Evolutionary conservation across 2,113 vertebrate species (phyloP).

Genomic region (Parotia lawesii): DNA sequence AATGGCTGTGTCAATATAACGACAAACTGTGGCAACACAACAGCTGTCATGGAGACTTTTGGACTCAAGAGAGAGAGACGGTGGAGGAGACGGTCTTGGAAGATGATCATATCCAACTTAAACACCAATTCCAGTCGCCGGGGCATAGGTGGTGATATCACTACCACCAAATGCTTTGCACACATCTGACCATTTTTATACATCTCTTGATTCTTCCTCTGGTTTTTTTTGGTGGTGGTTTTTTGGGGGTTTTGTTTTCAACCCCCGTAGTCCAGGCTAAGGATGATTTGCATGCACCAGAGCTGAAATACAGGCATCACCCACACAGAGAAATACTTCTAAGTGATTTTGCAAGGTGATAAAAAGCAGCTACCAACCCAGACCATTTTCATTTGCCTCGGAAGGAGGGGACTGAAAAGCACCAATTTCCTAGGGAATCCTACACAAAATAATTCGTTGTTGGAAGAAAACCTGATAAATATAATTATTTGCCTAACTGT

Average conservation of each 20-base stretch:
- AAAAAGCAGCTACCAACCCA: neutral
- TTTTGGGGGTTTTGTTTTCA: neutral
- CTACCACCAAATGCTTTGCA: neutral
- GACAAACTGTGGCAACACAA: constrained; percentile 74
- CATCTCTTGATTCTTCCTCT: neutral
- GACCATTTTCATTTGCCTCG: neutral
- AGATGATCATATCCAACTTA: constrained; percentile 45
- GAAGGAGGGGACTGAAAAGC: neutral
- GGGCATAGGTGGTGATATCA: neutral
- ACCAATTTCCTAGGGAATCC: neutral
- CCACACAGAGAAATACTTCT: neutral
- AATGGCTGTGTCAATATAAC: constrained; percentile 86
- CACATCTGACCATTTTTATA: neutral
- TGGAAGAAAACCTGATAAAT: neutral
- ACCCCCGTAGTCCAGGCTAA: neutral
- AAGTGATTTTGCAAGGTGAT: neutral
- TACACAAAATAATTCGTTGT: neutral
- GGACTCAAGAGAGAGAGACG: constrained; percentile 41
- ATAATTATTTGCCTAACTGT: neutral
- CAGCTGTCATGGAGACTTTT: constrained; percentile 74
- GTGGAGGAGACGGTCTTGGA: neutral
- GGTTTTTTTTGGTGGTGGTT: neutral
- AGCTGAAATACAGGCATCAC: neutral
- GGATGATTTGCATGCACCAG: accelerated
- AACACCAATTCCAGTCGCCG: neutral